Evolutionary conservation across 2,888 invertebrate species (phyloP).

Genomic region (Drosophila meridiana): DNA sequence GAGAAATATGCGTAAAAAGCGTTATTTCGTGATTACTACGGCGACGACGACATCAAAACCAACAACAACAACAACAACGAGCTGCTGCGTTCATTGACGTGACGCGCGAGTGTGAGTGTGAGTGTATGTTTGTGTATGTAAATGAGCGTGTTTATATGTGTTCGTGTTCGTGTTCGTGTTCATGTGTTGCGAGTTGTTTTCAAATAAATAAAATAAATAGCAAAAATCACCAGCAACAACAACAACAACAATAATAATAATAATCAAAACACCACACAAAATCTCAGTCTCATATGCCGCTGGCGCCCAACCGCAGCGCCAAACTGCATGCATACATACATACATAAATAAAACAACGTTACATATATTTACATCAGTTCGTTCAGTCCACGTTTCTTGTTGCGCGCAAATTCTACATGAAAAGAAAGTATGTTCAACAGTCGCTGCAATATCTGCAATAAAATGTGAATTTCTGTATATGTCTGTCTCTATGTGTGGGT

Average conservation of each 20-base stretch:
- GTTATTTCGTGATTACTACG: constrained; percentile 65
- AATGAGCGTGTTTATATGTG: constrained; percentile 37
- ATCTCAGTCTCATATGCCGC: constrained; percentile 41
- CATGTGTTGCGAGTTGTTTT: constrained; percentile 64
- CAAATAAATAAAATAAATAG: constrained; percentile 56
- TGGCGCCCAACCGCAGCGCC: constrained; percentile 28
- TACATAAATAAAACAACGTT: constrained; percentile 25
- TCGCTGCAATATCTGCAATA: constrained; percentile 37
- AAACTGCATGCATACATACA: constrained; percentile 45
- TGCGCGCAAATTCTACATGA: constrained; percentile 54
- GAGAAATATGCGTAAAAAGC: constrained; percentile 75
- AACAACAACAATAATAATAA: constrained; percentile 44
- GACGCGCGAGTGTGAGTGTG: constrained; percentile 73
- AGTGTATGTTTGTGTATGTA: constrained; percentile 57
- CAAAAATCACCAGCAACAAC: constrained; percentile 47
- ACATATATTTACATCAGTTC: constrained; percentile 46
- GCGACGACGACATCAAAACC: constrained; percentile 51
- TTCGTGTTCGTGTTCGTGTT: constrained; percentile 27
- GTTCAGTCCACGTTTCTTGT: constrained; percentile 41
- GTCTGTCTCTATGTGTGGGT: constrained; percentile 42
- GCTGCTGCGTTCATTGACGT: constrained; percentile 82
- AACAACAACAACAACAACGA: constrained; percentile 49
- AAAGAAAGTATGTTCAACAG: constrained; percentile 63
- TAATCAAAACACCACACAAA: constrained; percentile 61
- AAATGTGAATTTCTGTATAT: constrained; percentile 44